These are phyloP conservation scores for Bubo blakistoni DNA, from an alignment of 2,113 vertebrate species.

Conservation along the genomic window DNA sequence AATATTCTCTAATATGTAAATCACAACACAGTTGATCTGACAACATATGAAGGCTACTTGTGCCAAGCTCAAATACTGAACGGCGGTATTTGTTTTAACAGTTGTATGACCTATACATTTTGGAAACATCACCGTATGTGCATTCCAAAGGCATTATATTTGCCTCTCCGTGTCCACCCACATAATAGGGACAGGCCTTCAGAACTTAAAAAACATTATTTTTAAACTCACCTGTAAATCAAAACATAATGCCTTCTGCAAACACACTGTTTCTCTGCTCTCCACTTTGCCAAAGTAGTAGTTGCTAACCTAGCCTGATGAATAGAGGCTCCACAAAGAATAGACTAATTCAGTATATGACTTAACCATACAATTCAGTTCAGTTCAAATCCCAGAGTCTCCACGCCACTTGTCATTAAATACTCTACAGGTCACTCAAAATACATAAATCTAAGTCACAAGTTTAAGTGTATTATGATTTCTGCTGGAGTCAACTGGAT, in stretches of 20 bases:
- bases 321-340: neutral
- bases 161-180: neutral
- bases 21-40: neutral
- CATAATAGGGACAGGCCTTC: neutral
- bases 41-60: neutral
- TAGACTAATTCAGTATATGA: neutral
- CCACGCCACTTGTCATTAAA: neutral
- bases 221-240: slow-evolving; percentile 6
- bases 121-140: neutral
- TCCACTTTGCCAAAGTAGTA: neutral
- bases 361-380: neutral
- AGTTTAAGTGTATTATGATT: neutral
- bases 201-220: neutral
- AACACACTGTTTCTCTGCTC: neutral
- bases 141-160: neutral
- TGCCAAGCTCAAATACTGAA: neutral
- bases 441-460: neutral
- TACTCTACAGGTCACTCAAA: neutral
- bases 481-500: neutral
- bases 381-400: neutral
- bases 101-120: neutral
- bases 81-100: neutral
- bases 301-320: neutral
- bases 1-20: neutral
- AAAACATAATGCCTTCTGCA: neutral